These are phyloP conservation scores for Macrobrachium rosenbergii DNA, from an alignment of 1,140 invertebrate species.

Conservation along the genomic window DNA sequence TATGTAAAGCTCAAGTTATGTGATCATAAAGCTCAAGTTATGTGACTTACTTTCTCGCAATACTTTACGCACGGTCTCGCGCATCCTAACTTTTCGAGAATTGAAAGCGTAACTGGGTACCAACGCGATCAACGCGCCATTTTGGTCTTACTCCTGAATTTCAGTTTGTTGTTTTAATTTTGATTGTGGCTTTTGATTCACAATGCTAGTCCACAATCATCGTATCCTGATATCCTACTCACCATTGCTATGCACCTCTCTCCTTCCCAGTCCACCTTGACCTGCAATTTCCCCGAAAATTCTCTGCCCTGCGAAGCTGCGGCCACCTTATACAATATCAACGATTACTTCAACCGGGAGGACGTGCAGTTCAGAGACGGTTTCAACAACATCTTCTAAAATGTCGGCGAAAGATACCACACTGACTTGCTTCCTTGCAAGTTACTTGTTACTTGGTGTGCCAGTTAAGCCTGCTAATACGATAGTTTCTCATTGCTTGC, in stretches of 20 bases:
- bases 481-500: no score
- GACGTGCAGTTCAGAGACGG: slow-evolving; percentile 16
- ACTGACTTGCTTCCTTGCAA: background rate
- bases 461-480: background rate
- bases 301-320: slow-evolving; percentile 67
- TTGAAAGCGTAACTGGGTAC: no score
- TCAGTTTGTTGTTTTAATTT: no score
- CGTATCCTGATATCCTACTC: background rate
- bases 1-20: no score
- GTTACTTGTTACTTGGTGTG: background rate
- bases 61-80: no score
- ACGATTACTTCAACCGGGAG: slow-evolving; percentile 7
- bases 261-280: slow-evolving; percentile 66
- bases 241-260: background rate
- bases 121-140: no score
- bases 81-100: no score
- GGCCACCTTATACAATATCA: slow-evolving; percentile 44
- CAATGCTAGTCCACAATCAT: no score
- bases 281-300: slow-evolving; percentile 67
- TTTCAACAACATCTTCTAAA: slow-evolving; percentile 17
- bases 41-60: no score
- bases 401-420: background rate
- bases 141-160: no score
- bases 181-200: no score
- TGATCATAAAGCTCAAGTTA: no score